phyloP scores from a whole-genome alignment of 1,140 invertebrate genomes.

The Brachionus asplanchnoidis region DNA sequence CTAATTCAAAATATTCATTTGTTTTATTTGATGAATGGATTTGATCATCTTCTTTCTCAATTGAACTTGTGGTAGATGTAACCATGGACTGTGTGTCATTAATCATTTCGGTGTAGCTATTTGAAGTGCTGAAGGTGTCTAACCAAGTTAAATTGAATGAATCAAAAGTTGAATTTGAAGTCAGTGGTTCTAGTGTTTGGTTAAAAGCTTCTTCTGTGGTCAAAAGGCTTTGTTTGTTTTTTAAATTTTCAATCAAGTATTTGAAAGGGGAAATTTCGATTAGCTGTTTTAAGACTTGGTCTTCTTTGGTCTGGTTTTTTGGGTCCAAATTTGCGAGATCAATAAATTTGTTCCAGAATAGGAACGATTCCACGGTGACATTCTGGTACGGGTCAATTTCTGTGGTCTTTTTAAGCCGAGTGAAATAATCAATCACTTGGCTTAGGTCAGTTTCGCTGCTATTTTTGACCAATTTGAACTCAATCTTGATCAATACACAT shows the following conservation, averaged over 20 bases:
- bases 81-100: neutral
- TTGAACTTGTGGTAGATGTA: neutral
- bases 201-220: neutral
- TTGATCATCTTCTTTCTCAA: neutral
- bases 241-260: neutral
- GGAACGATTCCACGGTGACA: neutral
- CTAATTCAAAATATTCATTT: neutral
- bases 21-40: neutral
- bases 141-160: neutral
- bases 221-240: neutral
- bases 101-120: neutral
- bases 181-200: neutral
- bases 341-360: constrained; percentile 24
- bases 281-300: neutral
- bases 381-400: neutral
- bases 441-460: neutral
- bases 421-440: neutral
- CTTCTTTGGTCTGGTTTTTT: constrained; percentile 4
- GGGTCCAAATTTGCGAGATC: neutral
- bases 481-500: constrained; percentile 8
- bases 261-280: neutral
- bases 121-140: neutral
- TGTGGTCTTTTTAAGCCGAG: neutral
- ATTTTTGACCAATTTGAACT: constrained; percentile 33
- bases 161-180: neutral